Percentiles rank a stretch among this genome's conserved stretches.
Conservation (phyloP, 2,797 vertebrate genomes). For the Aldrovandia affinis region DNA sequence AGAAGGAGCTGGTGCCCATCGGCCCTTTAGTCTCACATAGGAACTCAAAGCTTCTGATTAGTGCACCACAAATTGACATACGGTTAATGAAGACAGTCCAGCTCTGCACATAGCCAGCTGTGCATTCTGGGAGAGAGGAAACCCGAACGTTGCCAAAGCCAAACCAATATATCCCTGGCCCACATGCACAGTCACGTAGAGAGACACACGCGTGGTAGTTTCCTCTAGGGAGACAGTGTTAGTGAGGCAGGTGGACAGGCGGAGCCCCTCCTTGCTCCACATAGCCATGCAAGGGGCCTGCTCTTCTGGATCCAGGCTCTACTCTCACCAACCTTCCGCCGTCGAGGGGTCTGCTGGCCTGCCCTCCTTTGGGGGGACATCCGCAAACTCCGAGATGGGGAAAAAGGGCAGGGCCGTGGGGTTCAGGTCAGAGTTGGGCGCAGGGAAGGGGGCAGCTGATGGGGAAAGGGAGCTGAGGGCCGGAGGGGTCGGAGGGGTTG, state of each 20-base stretch:
- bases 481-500: constrained; percentile 44
- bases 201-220: constrained; percentile 22
- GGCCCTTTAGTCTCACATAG: constrained; percentile 38
- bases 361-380: constrained; percentile 45
- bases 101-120: constrained; percentile 30
- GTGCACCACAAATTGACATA: constrained; percentile 56
- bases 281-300: constrained; percentile 61
- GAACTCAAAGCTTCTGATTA: constrained; percentile 59
- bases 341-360: constrained; percentile 46
- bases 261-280: constrained; percentile 44
- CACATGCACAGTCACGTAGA: constrained; percentile 30
- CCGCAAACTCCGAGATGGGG: constrained; percentile 69
- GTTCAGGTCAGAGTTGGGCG: constrained; percentile 67
- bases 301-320: constrained; percentile 40
- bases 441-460: constrained; percentile 21
- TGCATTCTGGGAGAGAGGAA: constrained; percentile 47
- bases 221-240: constrained; percentile 49
- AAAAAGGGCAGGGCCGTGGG: constrained; percentile 79
- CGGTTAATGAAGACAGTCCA: constrained; percentile 59
- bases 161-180: constrained; percentile 50
- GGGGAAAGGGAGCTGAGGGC: constrained; percentile 55
- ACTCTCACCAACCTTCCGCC: constrained; percentile 76
- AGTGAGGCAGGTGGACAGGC: constrained; percentile 57
- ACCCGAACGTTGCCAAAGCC: constrained; percentile 51
- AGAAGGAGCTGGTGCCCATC: neutral